These are phyloP conservation scores for Noctua comes DNA, from an alignment of 2,888 invertebrate genomes.

Conservation along the genomic window DNA sequence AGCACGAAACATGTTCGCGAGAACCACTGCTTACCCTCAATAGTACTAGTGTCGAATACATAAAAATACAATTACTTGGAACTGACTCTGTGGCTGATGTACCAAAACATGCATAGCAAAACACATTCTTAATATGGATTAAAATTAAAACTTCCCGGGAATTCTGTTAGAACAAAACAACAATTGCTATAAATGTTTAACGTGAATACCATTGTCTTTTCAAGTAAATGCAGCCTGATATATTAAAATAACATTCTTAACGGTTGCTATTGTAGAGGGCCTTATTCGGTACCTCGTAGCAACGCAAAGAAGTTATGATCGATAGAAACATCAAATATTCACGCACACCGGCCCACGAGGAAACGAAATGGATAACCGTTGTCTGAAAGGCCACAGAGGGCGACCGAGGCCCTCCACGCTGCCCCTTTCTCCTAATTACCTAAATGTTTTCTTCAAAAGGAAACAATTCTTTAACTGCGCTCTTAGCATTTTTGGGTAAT, in stretches of 20 bases:
- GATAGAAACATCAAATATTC: constrained; percentile 89
- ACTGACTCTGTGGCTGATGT: neutral
- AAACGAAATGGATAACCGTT: constrained; percentile 85
- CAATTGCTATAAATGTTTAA: neutral
- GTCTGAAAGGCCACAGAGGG: constrained; percentile 86
- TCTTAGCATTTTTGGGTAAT: constrained; percentile 59
- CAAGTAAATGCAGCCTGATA: neutral
- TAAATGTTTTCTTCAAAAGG: constrained; percentile 74
- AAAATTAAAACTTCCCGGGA: neutral
- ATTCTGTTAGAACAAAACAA: neutral
- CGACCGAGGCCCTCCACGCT: constrained; percentile 73
- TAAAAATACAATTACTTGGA: neutral
- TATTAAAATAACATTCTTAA: constrained; percentile 14
- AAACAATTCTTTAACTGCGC: constrained; percentile 64
- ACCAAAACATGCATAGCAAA: neutral
- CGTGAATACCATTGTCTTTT: neutral
- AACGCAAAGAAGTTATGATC: constrained; percentile 88
- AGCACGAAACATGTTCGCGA: neutral
- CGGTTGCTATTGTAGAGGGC: constrained; percentile 41
- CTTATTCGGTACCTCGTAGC: constrained; percentile 65
- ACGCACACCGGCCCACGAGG: constrained; percentile 81
- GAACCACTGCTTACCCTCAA: neutral
- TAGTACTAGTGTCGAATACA: neutral
- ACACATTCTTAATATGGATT: neutral
- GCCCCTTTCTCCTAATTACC: constrained; percentile 79